Evolutionary conservation across 2,113 vertebrate species (phyloP).

Genomic region (Cinclus mexicanus): DNA sequence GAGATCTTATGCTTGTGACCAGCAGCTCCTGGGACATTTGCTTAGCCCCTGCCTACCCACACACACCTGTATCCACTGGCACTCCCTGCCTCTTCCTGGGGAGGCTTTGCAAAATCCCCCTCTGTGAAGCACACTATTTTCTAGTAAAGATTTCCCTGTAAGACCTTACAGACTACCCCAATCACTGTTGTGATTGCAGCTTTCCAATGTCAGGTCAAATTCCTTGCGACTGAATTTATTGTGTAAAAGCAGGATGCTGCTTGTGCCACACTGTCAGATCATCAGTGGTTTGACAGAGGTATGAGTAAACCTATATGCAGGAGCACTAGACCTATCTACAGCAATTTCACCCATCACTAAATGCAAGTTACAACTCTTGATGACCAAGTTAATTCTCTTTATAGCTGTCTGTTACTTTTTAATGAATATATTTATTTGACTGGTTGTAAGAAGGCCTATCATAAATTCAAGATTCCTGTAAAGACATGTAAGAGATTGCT

Average conservation of each 20-base stretch:
- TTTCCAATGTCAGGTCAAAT: background rate
- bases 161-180: background rate
- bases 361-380: background rate
- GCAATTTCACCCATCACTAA: background rate
- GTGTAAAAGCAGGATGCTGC: background rate
- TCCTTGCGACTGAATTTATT: background rate
- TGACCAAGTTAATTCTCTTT: background rate
- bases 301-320: background rate
- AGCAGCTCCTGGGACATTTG: background rate
- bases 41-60: background rate
- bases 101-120: background rate
- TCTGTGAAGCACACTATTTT: background rate
- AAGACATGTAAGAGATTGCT: background rate
- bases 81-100: background rate
- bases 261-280: background rate
- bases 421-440: background rate
- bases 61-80: background rate
- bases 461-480: conserved; percentile 27
- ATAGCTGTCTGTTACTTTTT: background rate
- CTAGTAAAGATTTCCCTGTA: background rate
- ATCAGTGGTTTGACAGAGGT: background rate
- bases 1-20: background rate
- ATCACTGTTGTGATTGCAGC: background rate
- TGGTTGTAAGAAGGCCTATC: background rate
- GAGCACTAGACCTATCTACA: background rate